Evolutionary conservation across 2,113 vertebrate species (phyloP).

Genomic region (Heptranchias perlo): DNA sequence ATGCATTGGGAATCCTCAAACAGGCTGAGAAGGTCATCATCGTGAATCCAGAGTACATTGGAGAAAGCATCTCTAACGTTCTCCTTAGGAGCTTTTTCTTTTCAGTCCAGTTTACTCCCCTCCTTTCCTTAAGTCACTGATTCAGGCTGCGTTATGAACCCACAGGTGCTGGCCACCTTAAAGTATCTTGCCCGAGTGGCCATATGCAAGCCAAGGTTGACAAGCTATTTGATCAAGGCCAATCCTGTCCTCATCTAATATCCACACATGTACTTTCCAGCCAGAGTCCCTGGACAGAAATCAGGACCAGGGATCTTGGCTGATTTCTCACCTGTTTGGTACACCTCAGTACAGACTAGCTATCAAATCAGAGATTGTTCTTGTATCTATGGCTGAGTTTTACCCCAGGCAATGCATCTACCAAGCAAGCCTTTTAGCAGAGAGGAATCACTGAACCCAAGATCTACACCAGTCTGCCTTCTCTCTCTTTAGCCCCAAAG

Average conservation of each 20-base stretch:
- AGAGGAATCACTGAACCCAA: no score
- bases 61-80: neutral
- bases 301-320: no score
- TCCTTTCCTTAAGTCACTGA: neutral
- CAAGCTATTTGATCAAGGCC: neutral
- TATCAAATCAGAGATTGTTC: no score
- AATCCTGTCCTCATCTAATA: no score
- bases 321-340: no score
- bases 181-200: neutral
- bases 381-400: no score
- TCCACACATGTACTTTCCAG: neutral
- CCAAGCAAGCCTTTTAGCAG: no score
- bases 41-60: neutral
- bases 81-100: neutral
- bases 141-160: neutral
- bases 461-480: no score
- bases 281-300: no score
- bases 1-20: neutral
- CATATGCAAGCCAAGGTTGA: neutral
- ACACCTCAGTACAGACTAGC: no score
- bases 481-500: no score
- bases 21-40: neutral
- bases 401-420: no score
- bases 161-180: neutral
- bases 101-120: neutral